Conservation (phyloP, 2,797 vertebrate genomes). For the Pangasius djambal region DNA sequence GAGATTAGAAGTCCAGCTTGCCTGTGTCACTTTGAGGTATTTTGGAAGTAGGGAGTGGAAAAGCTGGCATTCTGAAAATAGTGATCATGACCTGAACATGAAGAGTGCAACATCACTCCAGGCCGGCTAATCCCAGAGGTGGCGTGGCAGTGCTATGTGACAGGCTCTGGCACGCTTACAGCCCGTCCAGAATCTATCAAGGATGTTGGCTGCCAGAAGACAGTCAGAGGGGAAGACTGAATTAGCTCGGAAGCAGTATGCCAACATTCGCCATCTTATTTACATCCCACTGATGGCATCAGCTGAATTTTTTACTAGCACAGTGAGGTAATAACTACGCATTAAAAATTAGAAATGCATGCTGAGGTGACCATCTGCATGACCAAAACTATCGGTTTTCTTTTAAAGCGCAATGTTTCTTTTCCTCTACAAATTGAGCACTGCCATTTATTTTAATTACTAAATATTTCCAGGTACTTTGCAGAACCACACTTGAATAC, state of each 20-base stretch:
- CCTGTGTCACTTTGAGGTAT: constrained; percentile 1
- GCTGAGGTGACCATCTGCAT: constrained; percentile 7
- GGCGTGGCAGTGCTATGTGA: constrained; percentile 27
- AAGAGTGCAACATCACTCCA: constrained; percentile 27
- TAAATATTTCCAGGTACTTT: background rate
- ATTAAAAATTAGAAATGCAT: background rate
- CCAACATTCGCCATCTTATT: constrained; percentile 40
- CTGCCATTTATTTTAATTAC: background rate
- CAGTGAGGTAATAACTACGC: background rate
- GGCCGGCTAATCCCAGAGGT: constrained; percentile 37
- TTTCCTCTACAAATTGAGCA: background rate
- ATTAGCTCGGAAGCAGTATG: constrained; percentile 55
- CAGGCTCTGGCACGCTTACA: constrained; percentile 43
- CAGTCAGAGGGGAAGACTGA: constrained; percentile 38
- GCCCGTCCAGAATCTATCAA: constrained; percentile 35
- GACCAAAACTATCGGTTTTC: background rate
- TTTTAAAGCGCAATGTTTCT: background rate
- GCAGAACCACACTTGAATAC: background rate
- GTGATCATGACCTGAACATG: constrained; percentile 46
- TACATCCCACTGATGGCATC: constrained; percentile 35
- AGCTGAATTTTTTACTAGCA: constrained; percentile 47
- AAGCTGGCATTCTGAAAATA: constrained; percentile 27
- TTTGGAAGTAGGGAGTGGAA: background rate
- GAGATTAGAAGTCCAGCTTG: constrained; percentile 14
- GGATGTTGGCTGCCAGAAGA: constrained; percentile 48